Evolutionary conservation across 2,888 invertebrate species (phyloP), one percentile per base, ranked within the genome.

Genomic region (Argyra leucocephala): DNA sequence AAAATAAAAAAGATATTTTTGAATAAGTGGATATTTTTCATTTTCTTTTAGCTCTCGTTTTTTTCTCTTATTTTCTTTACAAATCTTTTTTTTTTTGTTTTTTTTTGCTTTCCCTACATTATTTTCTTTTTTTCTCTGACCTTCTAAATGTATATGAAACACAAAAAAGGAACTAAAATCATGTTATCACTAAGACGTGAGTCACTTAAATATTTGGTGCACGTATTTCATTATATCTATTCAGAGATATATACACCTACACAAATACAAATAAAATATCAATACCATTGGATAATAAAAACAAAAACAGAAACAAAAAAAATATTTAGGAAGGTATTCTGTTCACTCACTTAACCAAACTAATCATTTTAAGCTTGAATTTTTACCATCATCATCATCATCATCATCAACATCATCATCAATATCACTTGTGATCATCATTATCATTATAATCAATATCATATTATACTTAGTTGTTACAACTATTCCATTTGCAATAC

Each of bases 121-220:
- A 22, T 22, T 58, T 22, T 58, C 7, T 58, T 58, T 58, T 18
- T 59, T 59, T 23, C 59, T 59, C 22, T 59, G 59, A 23, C 57
- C 23, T 59, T 23, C 23, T 12, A 59, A 22, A 57, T 21, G 57
- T 57, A 15, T 7, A 59, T n/a, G 59, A 3, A 23, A 31, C 7
- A 6, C 7, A 31, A 31, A 57, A 57, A 57, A 57, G 48, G 66
- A 57, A 63, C 63, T 62, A 66, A 67, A 67, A 67, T 67, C 67
- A 66, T 67, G 66, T 67, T 67, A 67, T 67, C 67, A 67, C 65
- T 62, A 63, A 63, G 63, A 67, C 67, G 67, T 67, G 67, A 66
- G 63, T 12, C 63, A 37, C 37, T 65, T 66, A 64, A 61, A 65
- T 61, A 67, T 65, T 66, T 66, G 62, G 65, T 66, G 65, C 67